These are phyloP conservation scores for Dasysyrphus albostriatus DNA, from an alignment of 2,888 invertebrate species.

Conservation along the genomic window DNA sequence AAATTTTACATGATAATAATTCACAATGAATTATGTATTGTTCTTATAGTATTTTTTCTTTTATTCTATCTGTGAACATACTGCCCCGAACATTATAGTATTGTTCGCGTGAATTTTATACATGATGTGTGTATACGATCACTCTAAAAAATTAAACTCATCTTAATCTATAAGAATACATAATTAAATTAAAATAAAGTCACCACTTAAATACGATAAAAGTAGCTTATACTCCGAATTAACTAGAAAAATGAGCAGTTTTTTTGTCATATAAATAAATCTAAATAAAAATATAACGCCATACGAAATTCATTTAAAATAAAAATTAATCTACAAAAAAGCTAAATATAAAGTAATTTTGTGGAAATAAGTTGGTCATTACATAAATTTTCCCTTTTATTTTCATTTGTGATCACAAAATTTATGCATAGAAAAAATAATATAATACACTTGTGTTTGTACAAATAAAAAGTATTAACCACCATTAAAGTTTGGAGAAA, in stretches of 20 bases:
- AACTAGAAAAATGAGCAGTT: conserved; percentile 63
- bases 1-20: conserved; percentile 67
- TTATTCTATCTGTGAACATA: conserved; percentile 40
- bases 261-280: conserved; percentile 44
- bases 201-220: conserved; percentile 50
- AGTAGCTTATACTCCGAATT: conserved; percentile 68
- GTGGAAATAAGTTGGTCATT: conserved; percentile 45
- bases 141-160: conserved; percentile 38
- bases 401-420: conserved; percentile 57
- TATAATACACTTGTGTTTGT: conserved; percentile 38
- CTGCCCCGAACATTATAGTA: conserved; percentile 28
- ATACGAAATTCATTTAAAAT: conserved; percentile 48
- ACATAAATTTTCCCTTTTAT: conserved; percentile 7
- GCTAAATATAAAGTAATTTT: conserved; percentile 34
- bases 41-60: conserved; percentile 48
- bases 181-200: conserved; percentile 32
- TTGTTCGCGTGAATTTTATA: conserved; percentile 44
- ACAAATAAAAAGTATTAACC: conserved; percentile 34
- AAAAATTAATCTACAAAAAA: conserved; percentile 57
- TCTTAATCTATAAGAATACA: conserved; percentile 4
- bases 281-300: conserved; percentile 33
- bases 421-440: conserved; percentile 26
- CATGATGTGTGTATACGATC: conserved; percentile 41
- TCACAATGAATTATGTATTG: conserved; percentile 57
- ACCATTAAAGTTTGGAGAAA: conserved; percentile 36